Percentiles rank a stretch among this genome's conserved stretches.
Evolutionary conservation across 2,888 invertebrate species (phyloP).

Genomic region (Hymenopus coronatus): DNA sequence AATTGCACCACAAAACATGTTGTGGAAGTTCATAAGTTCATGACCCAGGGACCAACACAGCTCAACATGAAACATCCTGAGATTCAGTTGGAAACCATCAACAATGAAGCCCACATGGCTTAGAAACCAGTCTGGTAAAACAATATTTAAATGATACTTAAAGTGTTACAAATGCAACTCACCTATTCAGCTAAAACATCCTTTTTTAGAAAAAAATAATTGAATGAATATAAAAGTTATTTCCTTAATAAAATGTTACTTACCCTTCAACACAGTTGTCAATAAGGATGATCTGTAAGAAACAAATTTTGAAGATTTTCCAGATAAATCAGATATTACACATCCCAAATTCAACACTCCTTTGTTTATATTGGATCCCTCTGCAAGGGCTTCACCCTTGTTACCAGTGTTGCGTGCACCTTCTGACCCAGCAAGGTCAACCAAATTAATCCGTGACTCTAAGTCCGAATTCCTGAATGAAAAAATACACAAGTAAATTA

Average conservation of each 20-base stretch:
- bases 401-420: slow-evolving; percentile 2
- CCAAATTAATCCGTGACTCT: neutral
- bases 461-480: neutral
- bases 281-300: neutral
- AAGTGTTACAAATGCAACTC: too few relatives aligned
- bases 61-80: too few relatives aligned
- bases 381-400: neutral
- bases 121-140: too few relatives aligned
- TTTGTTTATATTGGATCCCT: neutral
- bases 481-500: neutral
- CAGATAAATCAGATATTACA: neutral
- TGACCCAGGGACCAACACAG: too few relatives aligned
- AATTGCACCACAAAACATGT: too few relatives aligned
- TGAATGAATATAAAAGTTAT: too few relatives aligned
- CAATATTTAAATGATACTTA: too few relatives aligned
- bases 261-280: neutral
- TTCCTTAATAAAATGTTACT: neutral
- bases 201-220: too few relatives aligned
- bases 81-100: too few relatives aligned
- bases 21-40: too few relatives aligned
- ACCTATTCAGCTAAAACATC: too few relatives aligned
- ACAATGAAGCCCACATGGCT: too few relatives aligned
- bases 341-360: neutral
- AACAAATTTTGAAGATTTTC: neutral
- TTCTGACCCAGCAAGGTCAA: neutral